Conservation (phyloP, 1,140 invertebrate species). For the Cecropterus lyciades region DNA sequence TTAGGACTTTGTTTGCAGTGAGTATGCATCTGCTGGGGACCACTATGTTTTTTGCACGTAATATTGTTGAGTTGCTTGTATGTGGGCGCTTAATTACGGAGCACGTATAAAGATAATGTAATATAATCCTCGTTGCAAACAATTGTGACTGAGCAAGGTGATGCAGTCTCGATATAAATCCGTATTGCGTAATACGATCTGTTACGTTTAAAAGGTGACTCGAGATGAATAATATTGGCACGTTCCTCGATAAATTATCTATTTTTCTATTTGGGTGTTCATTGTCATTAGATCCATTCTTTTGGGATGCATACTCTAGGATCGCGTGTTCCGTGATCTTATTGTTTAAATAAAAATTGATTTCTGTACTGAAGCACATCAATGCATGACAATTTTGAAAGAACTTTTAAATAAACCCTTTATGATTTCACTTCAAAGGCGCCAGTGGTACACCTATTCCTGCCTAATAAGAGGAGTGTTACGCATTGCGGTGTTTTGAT, state of each 20-base stretch:
- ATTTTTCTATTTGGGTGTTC: conserved; percentile 42
- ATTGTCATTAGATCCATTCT: conserved; percentile 8
- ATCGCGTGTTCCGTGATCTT: no score
- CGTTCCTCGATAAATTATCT: conserved; percentile 61
- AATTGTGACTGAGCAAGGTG: conserved; percentile 73
- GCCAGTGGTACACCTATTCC: no score
- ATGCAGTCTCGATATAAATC: conserved; percentile 46
- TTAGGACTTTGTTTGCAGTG: conserved; percentile 69
- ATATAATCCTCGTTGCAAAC: conserved; percentile 78
- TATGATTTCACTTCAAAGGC: no score
- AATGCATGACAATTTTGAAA: no score
- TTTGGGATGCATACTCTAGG: no score
- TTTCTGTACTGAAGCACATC: no score
- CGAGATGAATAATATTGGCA: conserved; percentile 72
- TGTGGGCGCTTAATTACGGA: conserved; percentile 81
- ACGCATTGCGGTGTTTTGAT: no score
- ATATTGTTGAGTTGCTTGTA: conserved; percentile 59
- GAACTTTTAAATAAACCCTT: no score
- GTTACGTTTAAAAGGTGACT: conserved; percentile 53
- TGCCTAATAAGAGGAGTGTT: no score
- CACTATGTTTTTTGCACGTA: conserved; percentile 59
- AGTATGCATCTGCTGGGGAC: conserved; percentile 72
- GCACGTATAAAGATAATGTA: conserved; percentile 80
- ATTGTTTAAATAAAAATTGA: no score
- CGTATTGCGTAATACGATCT: conserved; percentile 57